phyloP scores from a whole-genome alignment of 2,888 invertebrate species.

The Norana najaformis region DNA sequence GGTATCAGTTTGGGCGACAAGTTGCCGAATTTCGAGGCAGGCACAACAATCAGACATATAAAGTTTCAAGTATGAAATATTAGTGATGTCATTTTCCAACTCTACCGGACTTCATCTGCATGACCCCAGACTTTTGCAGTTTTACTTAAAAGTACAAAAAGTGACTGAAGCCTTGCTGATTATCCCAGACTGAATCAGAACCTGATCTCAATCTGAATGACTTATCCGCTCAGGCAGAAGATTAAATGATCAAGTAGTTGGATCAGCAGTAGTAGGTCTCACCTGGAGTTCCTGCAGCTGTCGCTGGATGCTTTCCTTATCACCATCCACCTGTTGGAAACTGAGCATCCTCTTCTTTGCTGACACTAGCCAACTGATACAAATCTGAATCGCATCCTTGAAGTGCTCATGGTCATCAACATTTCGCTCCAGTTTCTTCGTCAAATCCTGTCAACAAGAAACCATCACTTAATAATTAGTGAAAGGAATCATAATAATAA shows the following conservation, averaged over 20 bases:
- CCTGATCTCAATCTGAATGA: neutral
- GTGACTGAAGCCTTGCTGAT: too few species aligned
- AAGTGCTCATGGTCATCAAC: slow-evolving; percentile 85
- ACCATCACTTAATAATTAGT: neutral
- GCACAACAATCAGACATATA: too few species aligned
- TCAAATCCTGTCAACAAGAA: slow-evolving; percentile 50
- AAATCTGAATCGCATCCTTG: slow-evolving; percentile 75
- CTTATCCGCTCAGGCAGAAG: neutral
- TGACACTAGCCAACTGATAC: slow-evolving; percentile 86
- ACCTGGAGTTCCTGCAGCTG: slow-evolving; percentile 58
- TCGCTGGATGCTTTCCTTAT: slow-evolving; percentile 54
- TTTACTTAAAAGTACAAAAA: too few species aligned
- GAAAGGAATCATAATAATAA: neutral
- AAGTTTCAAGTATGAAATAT: too few species aligned
- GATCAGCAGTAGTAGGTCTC: slow-evolving; percentile 27
- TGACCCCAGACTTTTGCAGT: too few species aligned
- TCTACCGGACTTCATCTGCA: too few species aligned
- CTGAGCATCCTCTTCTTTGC: slow-evolving; percentile 70
- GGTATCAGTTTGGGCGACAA: too few species aligned
- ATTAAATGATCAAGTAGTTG: neutral
- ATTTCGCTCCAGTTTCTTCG: slow-evolving; percentile 71
- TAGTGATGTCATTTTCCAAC: too few species aligned
- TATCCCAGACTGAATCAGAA: too few species aligned
- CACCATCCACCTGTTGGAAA: slow-evolving; percentile 51
- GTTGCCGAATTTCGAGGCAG: too few species aligned